These are phyloP conservation scores for Vanessa cardui DNA, from an alignment of 2,888 invertebrate genomes.

Conservation along the genomic window DNA sequence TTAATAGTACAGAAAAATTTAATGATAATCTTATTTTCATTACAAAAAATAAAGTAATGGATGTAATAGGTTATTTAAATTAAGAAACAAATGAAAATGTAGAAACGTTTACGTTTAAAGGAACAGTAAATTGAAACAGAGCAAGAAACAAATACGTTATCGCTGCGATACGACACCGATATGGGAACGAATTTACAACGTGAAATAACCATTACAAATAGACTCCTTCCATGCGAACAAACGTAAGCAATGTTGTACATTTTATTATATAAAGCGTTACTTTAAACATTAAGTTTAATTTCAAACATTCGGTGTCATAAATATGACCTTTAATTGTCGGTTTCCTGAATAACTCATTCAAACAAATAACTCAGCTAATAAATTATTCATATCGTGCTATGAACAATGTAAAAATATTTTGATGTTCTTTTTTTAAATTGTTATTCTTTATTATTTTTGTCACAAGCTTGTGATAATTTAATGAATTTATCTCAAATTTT, in stretches of 20 bases:
- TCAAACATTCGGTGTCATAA: background rate
- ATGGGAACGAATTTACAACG: conserved; percentile 33
- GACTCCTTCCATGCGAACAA: conserved; percentile 36
- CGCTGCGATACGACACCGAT: conserved; percentile 39
- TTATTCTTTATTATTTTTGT: background rate
- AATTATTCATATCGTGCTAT: background rate
- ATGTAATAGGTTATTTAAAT: conserved; percentile 1
- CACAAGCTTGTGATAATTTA: background rate
- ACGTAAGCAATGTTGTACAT: conserved; percentile 19
- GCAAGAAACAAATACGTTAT: conserved; percentile 40
- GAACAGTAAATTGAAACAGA: conserved; percentile 31
- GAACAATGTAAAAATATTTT: background rate
- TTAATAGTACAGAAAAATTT: too few species aligned
- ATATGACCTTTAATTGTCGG: conserved; percentile 6
- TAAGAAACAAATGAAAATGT: conserved; percentile 2
- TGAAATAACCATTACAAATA: conserved; percentile 40
- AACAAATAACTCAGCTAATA: background rate
- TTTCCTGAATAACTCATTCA: background rate
- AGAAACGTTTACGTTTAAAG: conserved; percentile 26
- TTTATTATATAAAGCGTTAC: background rate
- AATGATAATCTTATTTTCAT: background rate
- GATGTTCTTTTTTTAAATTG: background rate
- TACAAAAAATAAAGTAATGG: background rate
- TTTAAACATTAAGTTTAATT: background rate
- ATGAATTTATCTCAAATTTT: background rate